Percentiles rank a stretch among this genome's conserved stretches.
phyloP scores from a whole-genome alignment of 2,113 vertebrate genomes.

The Xenopus laevis region DNA sequence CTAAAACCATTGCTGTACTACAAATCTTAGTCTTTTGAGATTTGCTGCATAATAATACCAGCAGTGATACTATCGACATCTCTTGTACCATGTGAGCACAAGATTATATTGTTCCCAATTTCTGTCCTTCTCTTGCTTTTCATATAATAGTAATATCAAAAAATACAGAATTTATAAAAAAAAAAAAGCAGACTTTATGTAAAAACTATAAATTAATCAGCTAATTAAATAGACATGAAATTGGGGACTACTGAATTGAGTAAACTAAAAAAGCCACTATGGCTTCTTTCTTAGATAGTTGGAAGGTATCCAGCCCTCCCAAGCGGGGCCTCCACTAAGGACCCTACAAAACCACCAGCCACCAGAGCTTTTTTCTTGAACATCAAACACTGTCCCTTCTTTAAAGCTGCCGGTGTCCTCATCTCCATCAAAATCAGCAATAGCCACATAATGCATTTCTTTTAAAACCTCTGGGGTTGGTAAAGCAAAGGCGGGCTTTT shows the following conservation, averaged over 20 bases:
- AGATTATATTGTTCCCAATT: too few species aligned
- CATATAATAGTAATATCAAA: conserved; percentile 28
- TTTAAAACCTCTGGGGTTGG: conserved; percentile 54
- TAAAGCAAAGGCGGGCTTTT: conserved; percentile 62
- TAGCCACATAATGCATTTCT: conserved; percentile 85
- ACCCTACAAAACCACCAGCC: conserved; percentile 99
- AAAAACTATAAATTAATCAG: conserved; percentile 74
- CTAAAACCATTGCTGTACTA: too few species aligned
- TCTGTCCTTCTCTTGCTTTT: background rate
- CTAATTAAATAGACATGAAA: conserved; percentile 70
- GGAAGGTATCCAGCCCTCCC: conserved; percentile 97
- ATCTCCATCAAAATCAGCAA: conserved; percentile 92
- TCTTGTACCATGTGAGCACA: background rate
- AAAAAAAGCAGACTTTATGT: conserved; percentile 50
- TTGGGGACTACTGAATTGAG: conserved; percentile 22
- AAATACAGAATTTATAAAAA: conserved; percentile 22
- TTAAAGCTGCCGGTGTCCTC: conserved; percentile 88
- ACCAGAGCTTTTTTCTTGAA: conserved; percentile 83
- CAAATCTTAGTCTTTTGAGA: background rate
- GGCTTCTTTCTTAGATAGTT: conserved; percentile 95
- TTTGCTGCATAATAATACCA: background rate
- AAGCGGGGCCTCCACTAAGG: conserved; percentile 68
- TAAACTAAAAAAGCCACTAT: conserved; percentile 58
- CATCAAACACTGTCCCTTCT: conserved; percentile 90
- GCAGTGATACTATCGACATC: background rate